These are phyloP conservation scores for Hylia prasina DNA, from an alignment of 2,113 vertebrate species.

Conservation along the genomic window DNA sequence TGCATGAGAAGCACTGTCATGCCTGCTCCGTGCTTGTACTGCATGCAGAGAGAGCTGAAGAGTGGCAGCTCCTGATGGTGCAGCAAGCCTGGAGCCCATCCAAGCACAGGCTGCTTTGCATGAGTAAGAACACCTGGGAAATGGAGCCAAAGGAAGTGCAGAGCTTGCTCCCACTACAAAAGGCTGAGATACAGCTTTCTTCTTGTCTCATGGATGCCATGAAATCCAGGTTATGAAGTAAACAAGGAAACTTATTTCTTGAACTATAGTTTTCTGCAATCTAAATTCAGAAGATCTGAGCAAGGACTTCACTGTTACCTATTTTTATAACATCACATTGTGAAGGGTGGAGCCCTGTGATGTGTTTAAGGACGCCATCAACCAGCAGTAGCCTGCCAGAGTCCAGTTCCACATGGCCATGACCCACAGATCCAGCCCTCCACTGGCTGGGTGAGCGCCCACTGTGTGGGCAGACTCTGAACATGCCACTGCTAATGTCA, in stretches of 20 bases:
- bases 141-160: not conserved
- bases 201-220: not conserved
- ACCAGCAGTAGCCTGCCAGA: not conserved
- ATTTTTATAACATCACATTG: not conserved
- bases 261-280: not conserved
- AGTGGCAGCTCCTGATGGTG: not conserved
- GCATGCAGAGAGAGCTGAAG: not conserved
- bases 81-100: not conserved
- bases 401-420: not conserved
- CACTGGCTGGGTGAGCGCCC: not conserved
- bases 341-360: not conserved
- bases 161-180: not conserved
- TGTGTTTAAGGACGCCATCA: not conserved
- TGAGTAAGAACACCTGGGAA: not conserved
- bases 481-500: not conserved
- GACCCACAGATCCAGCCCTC: not conserved
- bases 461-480: not conserved
- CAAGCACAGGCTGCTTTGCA: not conserved
- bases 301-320: not conserved
- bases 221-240: not conserved
- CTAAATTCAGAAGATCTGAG: not conserved
- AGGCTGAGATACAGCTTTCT: not conserved
- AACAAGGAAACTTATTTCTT: not conserved
- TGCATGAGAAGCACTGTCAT: rapidly evolving
- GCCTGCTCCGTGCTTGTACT: not conserved